A percentile compares a stretch with the other conserved stretches of the same genome.
Conservation (phyloP, 1,140 invertebrate genomes). For the Philopotamus ludificatus region DNA sequence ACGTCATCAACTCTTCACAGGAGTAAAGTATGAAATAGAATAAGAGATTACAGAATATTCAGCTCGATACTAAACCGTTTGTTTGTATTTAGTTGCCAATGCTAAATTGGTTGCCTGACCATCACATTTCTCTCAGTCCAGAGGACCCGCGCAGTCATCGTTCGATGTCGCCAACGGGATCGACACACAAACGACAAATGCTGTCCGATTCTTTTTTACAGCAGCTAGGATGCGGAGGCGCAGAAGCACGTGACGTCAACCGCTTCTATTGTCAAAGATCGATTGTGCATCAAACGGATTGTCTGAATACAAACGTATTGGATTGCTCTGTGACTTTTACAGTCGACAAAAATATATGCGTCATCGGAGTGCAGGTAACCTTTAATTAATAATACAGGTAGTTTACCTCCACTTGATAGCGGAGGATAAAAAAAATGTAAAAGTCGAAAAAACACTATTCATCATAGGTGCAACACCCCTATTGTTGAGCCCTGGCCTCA, state of each 20-base stretch:
- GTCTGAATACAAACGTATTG: constrained; percentile 68
- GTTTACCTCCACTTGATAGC: neutral
- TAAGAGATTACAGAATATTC: too few species aligned
- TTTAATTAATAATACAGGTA: neutral
- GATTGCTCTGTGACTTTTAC: constrained; percentile 75
- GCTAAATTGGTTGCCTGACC: neutral
- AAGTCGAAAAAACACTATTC: too few species aligned
- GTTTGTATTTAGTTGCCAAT: neutral
- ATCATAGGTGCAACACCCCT: too few species aligned
- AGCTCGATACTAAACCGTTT: neutral
- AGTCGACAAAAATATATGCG: constrained; percentile 75
- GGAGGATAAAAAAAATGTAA: too few species aligned
- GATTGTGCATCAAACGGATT: constrained; percentile 63
- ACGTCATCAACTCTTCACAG: constrained; percentile 51
- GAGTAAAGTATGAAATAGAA: constrained; percentile 24
- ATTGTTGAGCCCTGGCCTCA: too few species aligned
- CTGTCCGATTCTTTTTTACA: neutral
- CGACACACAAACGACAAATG: neutral
- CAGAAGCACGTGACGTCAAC: neutral
- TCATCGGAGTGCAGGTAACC: constrained; percentile 65
- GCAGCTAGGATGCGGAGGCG: neutral
- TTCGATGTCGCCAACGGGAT: neutral
- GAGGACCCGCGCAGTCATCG: neutral
- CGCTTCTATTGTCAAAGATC: constrained; percentile 61
- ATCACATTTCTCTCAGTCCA: neutral